A percentile compares a stretch with the other conserved stretches of the same genome.
phyloP scores from a whole-genome alignment of 2,113 vertebrate genomes.

The Tautogolabrus adspersus region DNA sequence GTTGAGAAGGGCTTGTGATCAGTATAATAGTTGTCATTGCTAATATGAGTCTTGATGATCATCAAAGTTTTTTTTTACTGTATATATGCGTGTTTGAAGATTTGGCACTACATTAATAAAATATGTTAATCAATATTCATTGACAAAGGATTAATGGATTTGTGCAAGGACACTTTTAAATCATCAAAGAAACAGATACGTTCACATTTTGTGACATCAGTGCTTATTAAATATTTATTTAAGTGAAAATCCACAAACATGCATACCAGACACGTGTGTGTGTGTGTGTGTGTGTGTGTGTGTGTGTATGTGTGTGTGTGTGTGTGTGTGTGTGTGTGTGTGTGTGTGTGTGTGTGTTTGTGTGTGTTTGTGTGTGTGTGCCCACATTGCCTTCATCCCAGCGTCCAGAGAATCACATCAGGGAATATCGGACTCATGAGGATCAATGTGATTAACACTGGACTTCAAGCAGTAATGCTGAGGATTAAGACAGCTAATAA shows the following conservation, averaged over 20 bases:
- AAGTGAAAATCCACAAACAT: slow-evolving; percentile 37
- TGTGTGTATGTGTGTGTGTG: slow-evolving; percentile 32
- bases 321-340: slow-evolving; percentile 29
- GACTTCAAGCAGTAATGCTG: slow-evolving; percentile 54
- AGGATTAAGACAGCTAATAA: slow-evolving; percentile 75
- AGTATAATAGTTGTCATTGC: too few relatives aligned
- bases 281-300: slow-evolving; percentile 29
- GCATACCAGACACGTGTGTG: slow-evolving; percentile 8
- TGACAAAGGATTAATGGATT: neutral
- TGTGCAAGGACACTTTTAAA: slow-evolving; percentile 3
- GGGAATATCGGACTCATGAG: slow-evolving; percentile 53
- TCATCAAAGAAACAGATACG: slow-evolving; percentile 33
- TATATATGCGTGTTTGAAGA: too few relatives aligned
- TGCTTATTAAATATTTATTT: slow-evolving; percentile 70
- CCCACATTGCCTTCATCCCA: slow-evolving; percentile 18
- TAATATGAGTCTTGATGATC: too few relatives aligned
- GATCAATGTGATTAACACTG: slow-evolving; percentile 67
- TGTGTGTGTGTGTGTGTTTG: slow-evolving; percentile 30
- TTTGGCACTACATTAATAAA: too few relatives aligned
- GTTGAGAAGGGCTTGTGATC: too few relatives aligned
- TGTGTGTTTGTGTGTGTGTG: slow-evolving; percentile 26
- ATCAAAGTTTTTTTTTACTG: too few relatives aligned
- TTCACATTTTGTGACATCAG: slow-evolving; percentile 47
- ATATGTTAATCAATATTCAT: neutral
- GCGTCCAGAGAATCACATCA: slow-evolving; percentile 49